Base-by-base conservation (phyloP, 2,888 invertebrate genomes). In the Cylindroiulus punctatus region DNA sequence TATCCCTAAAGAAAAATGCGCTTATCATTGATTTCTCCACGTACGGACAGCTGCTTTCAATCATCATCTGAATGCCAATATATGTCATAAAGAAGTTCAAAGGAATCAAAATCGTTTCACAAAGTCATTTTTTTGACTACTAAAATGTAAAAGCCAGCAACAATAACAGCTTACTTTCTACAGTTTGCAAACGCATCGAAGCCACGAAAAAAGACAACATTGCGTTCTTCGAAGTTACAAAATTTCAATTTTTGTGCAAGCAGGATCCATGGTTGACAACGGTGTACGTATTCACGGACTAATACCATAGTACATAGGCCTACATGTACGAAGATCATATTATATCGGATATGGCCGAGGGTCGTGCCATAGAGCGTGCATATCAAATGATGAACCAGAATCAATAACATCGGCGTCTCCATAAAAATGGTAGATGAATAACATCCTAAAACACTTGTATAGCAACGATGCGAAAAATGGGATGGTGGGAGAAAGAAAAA, bases 61-160 rank as follows among this genome's bases (percentile, higher is more conserved):
- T 76, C 76, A 30, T 76, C 76, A 76, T 76, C 76, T 76, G 76
- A 76, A 76, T 76, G 30, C 76, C 76, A 76, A 76, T 76, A 76
- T 76, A 76, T 76, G 76, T 76, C 76, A 76, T 76, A 76, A 76
- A 76, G 76, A 76, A 76, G 76, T 76, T 76, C 76, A 76, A 76
- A 76, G 30, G 30, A 76, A 76, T 76, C 76, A 76, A 76, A 76
- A 76, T 14, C 76, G 76, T 76, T 76, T 76, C 17, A 76, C 14
- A 30, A 76, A 76, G 76, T 30, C 76, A 76, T 76, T 76, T 76
- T n/a, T 76, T 76, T 30, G 76, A 76, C 76, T 76, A 14, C 76
- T 30, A 76, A 76, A 76, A 76, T 76, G 76, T 30, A 14, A 76
- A 76, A 30, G 76, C 76, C 30, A 30, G 76, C 76, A 76, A 76